Conservation (phyloP, 1,140 invertebrate genomes). For the Sycophila sp. region DNA sequence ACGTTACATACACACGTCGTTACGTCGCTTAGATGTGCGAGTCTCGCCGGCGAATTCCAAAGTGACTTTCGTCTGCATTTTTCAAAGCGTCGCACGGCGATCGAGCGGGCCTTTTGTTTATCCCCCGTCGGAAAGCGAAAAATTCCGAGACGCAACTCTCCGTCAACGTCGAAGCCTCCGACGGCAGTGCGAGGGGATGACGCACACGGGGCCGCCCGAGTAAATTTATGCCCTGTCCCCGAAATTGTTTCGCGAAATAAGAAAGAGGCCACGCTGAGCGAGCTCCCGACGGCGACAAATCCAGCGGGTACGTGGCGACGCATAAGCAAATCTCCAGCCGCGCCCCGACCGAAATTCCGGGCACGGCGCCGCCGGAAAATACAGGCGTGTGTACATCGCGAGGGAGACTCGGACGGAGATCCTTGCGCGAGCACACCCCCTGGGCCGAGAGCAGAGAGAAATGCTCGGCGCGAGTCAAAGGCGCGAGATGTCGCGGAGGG, state of each 20-base stretch:
- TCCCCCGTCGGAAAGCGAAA: neutral
- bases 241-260: conserved; percentile 38
- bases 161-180: conserved; percentile 16
- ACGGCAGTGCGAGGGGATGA: too few relatives aligned
- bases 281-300: conserved; percentile 61
- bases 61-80: neutral
- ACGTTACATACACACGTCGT: too few relatives aligned
- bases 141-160: conserved; percentile 8
- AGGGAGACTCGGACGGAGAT: conserved; percentile 3
- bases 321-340: conserved; percentile 59
- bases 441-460: conserved; percentile 43
- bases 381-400: conserved; percentile 30
- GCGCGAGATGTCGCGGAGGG: conserved; percentile 16
- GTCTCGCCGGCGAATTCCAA: neutral
- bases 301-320: conserved; percentile 57
- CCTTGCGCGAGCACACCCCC: neutral
- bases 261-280: conserved; percentile 21
- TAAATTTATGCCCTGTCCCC: conserved; percentile 42
- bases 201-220: too few relatives aligned
- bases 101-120: neutral
- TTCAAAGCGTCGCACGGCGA: neutral
- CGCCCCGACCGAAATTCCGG: conserved; percentile 48
- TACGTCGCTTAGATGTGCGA: too few relatives aligned
- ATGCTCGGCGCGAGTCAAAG: conserved; percentile 33
- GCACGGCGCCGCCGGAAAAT: conserved; percentile 46